A percentile compares a stretch with the other conserved stretches of the same genome.
phyloP scores from a whole-genome alignment of 2,888 invertebrate genomes.

The Microctonus aethiopoides region DNA sequence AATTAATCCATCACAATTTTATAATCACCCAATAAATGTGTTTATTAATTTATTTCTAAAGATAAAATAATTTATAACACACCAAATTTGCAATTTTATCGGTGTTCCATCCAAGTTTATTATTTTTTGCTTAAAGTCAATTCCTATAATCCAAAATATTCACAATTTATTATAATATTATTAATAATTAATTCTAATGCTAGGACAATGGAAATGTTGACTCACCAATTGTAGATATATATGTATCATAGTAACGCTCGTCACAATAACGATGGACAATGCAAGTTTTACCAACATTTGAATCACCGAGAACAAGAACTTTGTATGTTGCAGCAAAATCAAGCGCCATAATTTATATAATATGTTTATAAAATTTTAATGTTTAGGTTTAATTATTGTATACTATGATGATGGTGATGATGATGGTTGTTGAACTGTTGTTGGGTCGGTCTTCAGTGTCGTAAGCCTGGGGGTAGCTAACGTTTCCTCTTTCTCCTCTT shows the following conservation, averaged over 20 bases:
- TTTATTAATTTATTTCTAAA: slow-evolving; percentile 4
- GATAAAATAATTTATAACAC: slow-evolving; percentile 47
- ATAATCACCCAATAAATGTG: background rate
- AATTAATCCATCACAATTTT: background rate
- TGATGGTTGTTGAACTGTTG: slow-evolving; percentile 53
- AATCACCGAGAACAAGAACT: slow-evolving; percentile 87
- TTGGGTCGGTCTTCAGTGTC: slow-evolving; percentile 56
- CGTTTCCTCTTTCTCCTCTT: slow-evolving; percentile 14
- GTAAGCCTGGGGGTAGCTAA: slow-evolving; percentile 51
- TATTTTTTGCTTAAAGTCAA: slow-evolving; percentile 91
- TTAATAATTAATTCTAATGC: background rate
- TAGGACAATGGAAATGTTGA: slow-evolving; percentile 41
- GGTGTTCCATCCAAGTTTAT: slow-evolving; percentile 88
- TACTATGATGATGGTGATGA: background rate
- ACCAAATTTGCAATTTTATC: slow-evolving; percentile 82
- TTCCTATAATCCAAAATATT: slow-evolving; percentile 71
- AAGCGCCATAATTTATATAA: slow-evolving; percentile 75
- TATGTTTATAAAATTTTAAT: background rate
- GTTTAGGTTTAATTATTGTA: slow-evolving; percentile 5
- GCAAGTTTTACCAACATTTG: slow-evolving; percentile 91
- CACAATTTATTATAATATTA: background rate
- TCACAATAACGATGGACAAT: slow-evolving; percentile 91
- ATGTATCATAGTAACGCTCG: slow-evolving; percentile 89
- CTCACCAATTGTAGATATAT: slow-evolving; percentile 91
- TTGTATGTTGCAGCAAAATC: slow-evolving; percentile 90